Evolutionary conservation across 2,113 vertebrate species (phyloP), one percentile per base, ranked within the genome.

Genomic region (Atractosteus spatula): DNA sequence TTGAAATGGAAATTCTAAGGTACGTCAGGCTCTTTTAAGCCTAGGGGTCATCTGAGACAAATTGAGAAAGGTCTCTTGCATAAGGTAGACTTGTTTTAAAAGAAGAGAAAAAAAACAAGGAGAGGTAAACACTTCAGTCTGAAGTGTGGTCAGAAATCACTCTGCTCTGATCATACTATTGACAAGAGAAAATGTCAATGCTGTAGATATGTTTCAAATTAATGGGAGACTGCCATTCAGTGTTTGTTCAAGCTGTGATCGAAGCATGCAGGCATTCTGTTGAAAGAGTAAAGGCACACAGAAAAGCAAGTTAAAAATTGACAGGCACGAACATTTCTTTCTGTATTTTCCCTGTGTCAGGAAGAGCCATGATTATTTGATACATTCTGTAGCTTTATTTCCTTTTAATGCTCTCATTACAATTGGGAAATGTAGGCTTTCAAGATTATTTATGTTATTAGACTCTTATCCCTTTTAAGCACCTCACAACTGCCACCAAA

Each of bases 101-200:
- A 29, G 29, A 29, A 29, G 29, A 29, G 29, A 29, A 29, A 29
- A 71, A 81, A 77, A 55, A 41, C 77, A 74, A 73, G 61, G 12
- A 66, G 47, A 73, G 80, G 73, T 75, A 70, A 69, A 82, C 83
- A 78, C 80, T 8, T 55, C 72, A 72, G 83, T 75, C 8, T 12
- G 42, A 43, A 65, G 62, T 29, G 44, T 65, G 62, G 82, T 84
- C 81, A 82, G 80, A 82, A 83, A 84, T 81, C 81, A 77, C 55
- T 44, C 69, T 73, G 76, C 77, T 83, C 29, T 29, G 29, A 29
- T 29, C 29, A 29, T 29, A 29, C 81, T 76, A 86, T 86, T 83
- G 82, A 68, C 78, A 75, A 68, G 74, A 84, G 78, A 87, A 85
- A 84, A 82, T 85, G 86, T 81, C 78, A 62, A 76, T 74, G 81